Evolutionary conservation across 2,113 vertebrate species (phyloP).

Genomic region (Burhinus oedicnemus): DNA sequence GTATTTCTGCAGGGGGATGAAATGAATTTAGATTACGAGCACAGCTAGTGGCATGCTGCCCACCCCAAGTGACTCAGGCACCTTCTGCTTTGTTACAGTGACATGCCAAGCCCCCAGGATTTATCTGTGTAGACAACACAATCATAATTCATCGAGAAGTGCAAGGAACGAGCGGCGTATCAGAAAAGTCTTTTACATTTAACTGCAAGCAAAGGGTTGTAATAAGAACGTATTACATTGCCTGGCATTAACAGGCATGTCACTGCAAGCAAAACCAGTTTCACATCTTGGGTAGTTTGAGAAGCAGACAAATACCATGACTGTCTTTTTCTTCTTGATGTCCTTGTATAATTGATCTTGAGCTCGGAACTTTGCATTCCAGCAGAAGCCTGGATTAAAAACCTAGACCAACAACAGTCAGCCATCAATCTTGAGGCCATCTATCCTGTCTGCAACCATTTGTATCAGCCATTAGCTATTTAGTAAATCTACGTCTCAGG

Average conservation of each 20-base stretch:
- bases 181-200: background rate
- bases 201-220: background rate
- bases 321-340: slow-evolving; percentile 33
- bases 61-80: background rate
- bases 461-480: slow-evolving; percentile 68
- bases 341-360: slow-evolving; percentile 29
- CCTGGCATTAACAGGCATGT: background rate
- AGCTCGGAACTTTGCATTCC: slow-evolving; percentile 49
- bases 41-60: background rate
- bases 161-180: background rate
- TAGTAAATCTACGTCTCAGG: slow-evolving; percentile 62
- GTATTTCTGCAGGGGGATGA: background rate
- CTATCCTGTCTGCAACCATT: slow-evolving; percentile 63
- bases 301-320: slow-evolving; percentile 16
- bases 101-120: background rate
- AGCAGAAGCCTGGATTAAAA: slow-evolving; percentile 61
- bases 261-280: slow-evolving; percentile 9
- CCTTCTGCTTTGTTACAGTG: background rate
- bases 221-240: background rate
- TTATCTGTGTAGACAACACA: background rate
- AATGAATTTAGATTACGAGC: background rate
- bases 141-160: background rate
- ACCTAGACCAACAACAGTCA: slow-evolving; percentile 54
- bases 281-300: background rate
- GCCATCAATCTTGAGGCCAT: slow-evolving; percentile 57